These are phyloP conservation scores for Acanthacorydalis orientalis DNA, from an alignment of 2,888 invertebrate species.

Conservation along the genomic window DNA sequence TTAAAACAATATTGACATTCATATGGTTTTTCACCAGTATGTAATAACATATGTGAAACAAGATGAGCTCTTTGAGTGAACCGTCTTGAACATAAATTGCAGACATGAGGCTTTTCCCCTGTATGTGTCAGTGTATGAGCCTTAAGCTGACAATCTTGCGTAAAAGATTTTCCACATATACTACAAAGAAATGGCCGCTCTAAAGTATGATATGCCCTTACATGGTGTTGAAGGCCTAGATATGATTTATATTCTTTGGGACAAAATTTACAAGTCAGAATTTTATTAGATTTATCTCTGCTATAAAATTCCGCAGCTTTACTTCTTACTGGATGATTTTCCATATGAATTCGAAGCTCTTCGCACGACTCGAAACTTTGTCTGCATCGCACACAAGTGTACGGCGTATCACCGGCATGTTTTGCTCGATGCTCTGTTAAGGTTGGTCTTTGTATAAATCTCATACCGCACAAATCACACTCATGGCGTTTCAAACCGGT, in stretches of 20 bases:
- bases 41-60: neutral
- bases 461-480: neutral
- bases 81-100: neutral
- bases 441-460: neutral
- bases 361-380: neutral
- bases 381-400: neutral
- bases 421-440: neutral
- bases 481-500: neutral
- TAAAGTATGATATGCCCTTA: neutral
- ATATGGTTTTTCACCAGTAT: constrained; percentile 2
- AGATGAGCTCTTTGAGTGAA: neutral
- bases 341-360: neutral
- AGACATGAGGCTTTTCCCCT: neutral
- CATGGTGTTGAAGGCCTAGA: neutral
- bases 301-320: neutral
- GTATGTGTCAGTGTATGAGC: neutral
- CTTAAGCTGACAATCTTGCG: neutral
- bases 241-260: neutral
- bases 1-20: neutral
- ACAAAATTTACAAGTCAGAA: neutral
- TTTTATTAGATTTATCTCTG: neutral
- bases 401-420: neutral
- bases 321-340: neutral
- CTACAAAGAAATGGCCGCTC: neutral
- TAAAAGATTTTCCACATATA: constrained; percentile 1